Evolutionary conservation across 2,113 vertebrate species (phyloP).

Genomic region (Sinocyclocheilus anshuiensis): DNA sequence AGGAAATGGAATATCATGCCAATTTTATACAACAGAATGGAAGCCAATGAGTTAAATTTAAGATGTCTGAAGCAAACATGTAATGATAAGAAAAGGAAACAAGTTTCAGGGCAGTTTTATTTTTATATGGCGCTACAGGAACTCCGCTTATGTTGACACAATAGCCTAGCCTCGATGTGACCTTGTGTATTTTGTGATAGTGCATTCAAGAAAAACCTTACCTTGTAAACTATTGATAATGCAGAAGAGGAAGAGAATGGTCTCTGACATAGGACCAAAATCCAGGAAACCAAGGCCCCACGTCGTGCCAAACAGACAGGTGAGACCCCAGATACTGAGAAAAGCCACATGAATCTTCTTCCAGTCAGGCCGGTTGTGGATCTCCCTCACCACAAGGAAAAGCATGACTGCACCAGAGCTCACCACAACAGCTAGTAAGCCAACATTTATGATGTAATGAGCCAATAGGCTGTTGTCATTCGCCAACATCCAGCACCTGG

Average conservation of each 20-base stretch:
- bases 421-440: constrained; percentile 62
- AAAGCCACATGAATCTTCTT: constrained; percentile 66
- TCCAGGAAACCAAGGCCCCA: constrained; percentile 73
- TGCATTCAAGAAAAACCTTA: constrained; percentile 44
- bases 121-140: constrained; percentile 28
- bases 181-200: background rate
- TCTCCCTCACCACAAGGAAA: constrained; percentile 65
- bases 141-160: constrained; percentile 44
- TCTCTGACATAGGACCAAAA: constrained; percentile 60
- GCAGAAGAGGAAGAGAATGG: constrained; percentile 69
- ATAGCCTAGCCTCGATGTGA: background rate
- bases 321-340: constrained; percentile 79
- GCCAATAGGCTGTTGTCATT: constrained; percentile 51
- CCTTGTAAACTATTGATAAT: constrained; percentile 77
- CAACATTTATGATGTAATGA: constrained; percentile 68
- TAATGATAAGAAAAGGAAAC: constrained; percentile 15
- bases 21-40: background rate
- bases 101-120: background rate
- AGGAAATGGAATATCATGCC: background rate
- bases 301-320: constrained; percentile 73
- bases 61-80: background rate
- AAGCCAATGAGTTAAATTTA: background rate
- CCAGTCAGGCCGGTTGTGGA: constrained; percentile 68
- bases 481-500: constrained; percentile 77
- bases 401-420: constrained; percentile 70